Conservation (phyloP, 2,797 vertebrate species). For the Balearica regulorum region DNA sequence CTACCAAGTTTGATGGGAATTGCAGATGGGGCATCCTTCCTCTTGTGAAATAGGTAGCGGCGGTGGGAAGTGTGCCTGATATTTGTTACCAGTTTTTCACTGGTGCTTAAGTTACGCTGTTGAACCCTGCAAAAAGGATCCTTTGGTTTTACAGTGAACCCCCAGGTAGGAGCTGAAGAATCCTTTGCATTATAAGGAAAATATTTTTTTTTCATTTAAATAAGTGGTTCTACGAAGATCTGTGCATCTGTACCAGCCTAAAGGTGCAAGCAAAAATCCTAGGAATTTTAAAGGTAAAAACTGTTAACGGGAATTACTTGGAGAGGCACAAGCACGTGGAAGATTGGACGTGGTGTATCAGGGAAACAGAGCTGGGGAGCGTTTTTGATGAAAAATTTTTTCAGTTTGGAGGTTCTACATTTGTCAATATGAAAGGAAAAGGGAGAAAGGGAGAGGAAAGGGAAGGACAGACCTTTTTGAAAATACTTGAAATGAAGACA, state of each 20-base stretch:
- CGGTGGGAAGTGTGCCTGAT: neutral
- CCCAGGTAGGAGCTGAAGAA: neutral
- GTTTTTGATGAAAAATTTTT: neutral
- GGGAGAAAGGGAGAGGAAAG: neutral
- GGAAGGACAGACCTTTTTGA: neutral
- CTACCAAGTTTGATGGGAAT: neutral
- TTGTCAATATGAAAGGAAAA: neutral
- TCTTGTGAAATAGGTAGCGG: neutral
- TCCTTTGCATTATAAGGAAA: neutral
- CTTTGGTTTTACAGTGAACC: neutral
- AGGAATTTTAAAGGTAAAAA: neutral
- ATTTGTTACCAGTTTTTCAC: neutral
- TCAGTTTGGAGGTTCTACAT: neutral
- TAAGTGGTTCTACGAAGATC: neutral
- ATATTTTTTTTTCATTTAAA: neutral
- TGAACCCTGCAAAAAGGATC: neutral
- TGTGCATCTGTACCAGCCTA: neutral
- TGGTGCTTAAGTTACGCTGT: neutral
- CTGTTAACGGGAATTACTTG: neutral
- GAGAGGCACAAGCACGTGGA: rapidly evolving
- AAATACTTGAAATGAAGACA: neutral
- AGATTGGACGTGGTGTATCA: rapidly evolving
- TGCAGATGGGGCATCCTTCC: neutral
- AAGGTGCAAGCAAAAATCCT: neutral
- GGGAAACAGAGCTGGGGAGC: neutral